Conservation (phyloP, 1,140 invertebrate genomes). For the Brachionus calyciflorus region DNA sequence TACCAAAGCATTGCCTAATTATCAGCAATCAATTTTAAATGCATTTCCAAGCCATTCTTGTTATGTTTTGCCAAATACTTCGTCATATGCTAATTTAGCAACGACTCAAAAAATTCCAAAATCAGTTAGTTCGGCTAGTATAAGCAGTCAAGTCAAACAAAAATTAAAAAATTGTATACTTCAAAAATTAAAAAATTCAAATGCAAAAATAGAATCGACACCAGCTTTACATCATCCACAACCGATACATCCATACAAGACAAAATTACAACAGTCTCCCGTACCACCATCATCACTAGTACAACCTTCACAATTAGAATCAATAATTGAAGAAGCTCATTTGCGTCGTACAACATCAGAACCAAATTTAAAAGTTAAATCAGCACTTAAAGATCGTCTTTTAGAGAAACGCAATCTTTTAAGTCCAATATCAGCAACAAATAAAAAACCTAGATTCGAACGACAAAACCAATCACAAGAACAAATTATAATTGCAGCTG, state of each 20-base stretch:
- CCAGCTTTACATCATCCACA: not conserved
- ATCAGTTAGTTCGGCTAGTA: not conserved
- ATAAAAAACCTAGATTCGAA: not conserved
- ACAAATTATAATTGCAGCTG: not conserved
- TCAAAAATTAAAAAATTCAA: not conserved
- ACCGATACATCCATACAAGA: not conserved
- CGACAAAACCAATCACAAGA: not conserved
- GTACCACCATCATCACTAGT: not conserved
- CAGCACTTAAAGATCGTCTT: slow-evolving; percentile 22
- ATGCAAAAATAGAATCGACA: not conserved
- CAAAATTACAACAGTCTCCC: not conserved
- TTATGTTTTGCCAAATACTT: slow-evolving; percentile 16
- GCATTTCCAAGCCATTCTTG: slow-evolving; percentile 1
- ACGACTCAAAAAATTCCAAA: not conserved
- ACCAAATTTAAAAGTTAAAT: slow-evolving; percentile 26
- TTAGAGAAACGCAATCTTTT: slow-evolving; percentile 29
- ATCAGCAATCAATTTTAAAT: not conserved
- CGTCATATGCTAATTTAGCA: not conserved
- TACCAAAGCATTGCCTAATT: not conserved
- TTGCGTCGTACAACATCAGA: slow-evolving; percentile 11
- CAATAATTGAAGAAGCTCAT: not conserved
- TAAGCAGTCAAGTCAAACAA: slow-evolving; percentile 5
- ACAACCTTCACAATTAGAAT: not conserved
- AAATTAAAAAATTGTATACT: slow-evolving; percentile 44
- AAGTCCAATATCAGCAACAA: not conserved